A percentile compares a stretch with the other conserved stretches of the same genome.
These are phyloP conservation scores for Congeria kusceri DNA, from an alignment of 2,888 invertebrate species.

Conservation along the genomic window DNA sequence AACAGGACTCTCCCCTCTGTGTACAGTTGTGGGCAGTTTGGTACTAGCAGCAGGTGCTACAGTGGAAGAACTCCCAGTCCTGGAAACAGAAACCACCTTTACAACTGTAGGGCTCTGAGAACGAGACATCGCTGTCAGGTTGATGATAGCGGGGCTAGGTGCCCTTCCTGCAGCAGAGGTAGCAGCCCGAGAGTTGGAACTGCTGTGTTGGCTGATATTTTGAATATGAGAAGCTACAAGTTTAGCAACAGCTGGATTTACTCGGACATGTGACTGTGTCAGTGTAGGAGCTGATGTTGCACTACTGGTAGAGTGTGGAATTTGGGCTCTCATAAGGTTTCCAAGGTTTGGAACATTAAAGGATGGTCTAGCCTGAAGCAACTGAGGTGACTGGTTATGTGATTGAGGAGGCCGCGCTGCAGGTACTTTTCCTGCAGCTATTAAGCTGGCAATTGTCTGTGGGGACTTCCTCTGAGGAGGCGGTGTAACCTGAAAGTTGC, in stretches of 20 bases:
- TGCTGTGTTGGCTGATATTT: constrained; percentile 21
- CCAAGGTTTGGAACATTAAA: constrained; percentile 28
- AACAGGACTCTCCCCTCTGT: constrained; percentile 47
- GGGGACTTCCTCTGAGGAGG: constrained; percentile 33
- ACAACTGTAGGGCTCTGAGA: constrained; percentile 55
- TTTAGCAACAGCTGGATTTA: constrained; percentile 60
- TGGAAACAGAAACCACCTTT: constrained; percentile 59
- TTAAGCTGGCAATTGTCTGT: constrained; percentile 60
- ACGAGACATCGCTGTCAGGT: constrained; percentile 39
- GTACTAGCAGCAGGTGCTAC: neutral
- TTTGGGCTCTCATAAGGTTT: constrained; percentile 62
- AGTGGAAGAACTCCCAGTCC: constrained; percentile 30
- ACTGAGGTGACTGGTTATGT: constrained; percentile 12
- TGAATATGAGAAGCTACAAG: constrained; percentile 56
- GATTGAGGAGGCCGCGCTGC: constrained; percentile 26
- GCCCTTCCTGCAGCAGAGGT: constrained; percentile 37
- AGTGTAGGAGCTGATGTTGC: constrained; percentile 37
- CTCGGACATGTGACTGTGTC: constrained; percentile 45
- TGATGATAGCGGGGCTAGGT: constrained; percentile 60
- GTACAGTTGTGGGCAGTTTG: constrained; percentile 3
- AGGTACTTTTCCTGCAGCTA: constrained; percentile 48
- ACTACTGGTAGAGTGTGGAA: constrained; percentile 26
- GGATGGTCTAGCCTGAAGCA: constrained; percentile 4
- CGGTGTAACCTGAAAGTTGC: constrained; percentile 30
- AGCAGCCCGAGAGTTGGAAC: neutral